These are phyloP conservation scores for Laticauda laticaudata DNA, from an alignment of 2,113 vertebrate genomes.

Conservation along the genomic window DNA sequence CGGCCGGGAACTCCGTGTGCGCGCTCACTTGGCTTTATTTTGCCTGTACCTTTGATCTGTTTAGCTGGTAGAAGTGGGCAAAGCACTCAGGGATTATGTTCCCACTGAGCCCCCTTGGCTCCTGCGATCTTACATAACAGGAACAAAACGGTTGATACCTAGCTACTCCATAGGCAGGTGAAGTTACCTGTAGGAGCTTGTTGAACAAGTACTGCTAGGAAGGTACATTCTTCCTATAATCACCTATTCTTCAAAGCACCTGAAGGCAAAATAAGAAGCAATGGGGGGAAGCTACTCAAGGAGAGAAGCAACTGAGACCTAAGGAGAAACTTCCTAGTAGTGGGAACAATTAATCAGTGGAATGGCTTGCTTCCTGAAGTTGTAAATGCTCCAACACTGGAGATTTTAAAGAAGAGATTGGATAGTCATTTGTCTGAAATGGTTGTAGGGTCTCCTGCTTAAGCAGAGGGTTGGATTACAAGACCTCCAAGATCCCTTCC, in stretches of 20 bases:
- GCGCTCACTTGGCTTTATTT: background rate
- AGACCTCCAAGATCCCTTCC: background rate
- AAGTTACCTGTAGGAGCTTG: background rate
- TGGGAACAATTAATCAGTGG: background rate
- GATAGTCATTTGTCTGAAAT: background rate
- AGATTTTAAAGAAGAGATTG: background rate
- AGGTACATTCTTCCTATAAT: background rate
- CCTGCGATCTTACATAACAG: background rate
- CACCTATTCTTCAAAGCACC: background rate
- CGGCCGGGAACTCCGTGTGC: accelerated
- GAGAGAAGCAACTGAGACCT: background rate
- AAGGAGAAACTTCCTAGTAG: background rate
- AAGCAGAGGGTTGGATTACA: too few relatives aligned
- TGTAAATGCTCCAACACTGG: background rate
- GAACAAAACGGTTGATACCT: background rate
- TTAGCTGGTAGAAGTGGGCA: background rate
- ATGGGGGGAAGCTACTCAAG: background rate
- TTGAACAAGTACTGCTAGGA: background rate
- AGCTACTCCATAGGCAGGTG: background rate
- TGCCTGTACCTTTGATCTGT: background rate
- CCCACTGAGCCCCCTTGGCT: background rate
- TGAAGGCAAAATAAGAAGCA: background rate
- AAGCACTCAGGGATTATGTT: background rate
- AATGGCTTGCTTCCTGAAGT: too few relatives aligned
- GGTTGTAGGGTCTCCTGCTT: background rate